A percentile compares a stretch with the other conserved stretches of the same genome.
phyloP scores from a whole-genome alignment of 2,113 vertebrate species.

The Dasyornis broadbenti region DNA sequence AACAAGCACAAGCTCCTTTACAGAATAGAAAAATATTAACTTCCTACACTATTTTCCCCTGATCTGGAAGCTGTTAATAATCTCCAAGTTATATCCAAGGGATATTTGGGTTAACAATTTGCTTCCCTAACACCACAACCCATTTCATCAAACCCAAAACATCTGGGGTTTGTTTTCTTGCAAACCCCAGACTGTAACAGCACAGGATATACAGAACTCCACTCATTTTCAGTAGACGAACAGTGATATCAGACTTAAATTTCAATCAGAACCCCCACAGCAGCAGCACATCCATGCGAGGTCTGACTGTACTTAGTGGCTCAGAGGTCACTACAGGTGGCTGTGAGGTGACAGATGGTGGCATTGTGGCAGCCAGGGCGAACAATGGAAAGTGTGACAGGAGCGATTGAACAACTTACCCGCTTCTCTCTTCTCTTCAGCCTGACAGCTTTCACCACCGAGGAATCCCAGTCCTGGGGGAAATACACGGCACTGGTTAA shows the following conservation, averaged over 20 bases:
- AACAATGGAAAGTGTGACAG: neutral
- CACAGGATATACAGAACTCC: neutral
- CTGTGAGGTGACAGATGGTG: neutral
- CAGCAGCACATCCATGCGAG: neutral
- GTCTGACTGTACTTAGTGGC: neutral
- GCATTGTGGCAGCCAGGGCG: neutral
- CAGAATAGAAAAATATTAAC: neutral
- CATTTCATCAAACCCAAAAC: too few relatives aligned
- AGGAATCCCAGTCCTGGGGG: conserved; percentile 93
- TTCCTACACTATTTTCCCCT: neutral
- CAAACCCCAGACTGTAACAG: neutral
- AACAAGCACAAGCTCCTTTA: neutral
- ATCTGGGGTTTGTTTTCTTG: too few relatives aligned
- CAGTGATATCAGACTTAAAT: neutral
- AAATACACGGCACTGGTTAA: neutral
- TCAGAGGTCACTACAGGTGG: neutral
- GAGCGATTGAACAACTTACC: conserved; percentile 72
- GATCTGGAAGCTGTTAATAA: neutral
- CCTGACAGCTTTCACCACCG: conserved; percentile 81
- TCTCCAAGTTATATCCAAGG: neutral
- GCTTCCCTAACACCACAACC: neutral
- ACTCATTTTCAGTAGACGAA: neutral
- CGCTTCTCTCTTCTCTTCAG: conserved; percentile 92
- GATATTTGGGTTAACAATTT: neutral
- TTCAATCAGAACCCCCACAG: neutral